These are phyloP conservation scores for Drosophila trapezifrons DNA, from an alignment of 1,140 invertebrate genomes.

Conservation along the genomic window DNA sequence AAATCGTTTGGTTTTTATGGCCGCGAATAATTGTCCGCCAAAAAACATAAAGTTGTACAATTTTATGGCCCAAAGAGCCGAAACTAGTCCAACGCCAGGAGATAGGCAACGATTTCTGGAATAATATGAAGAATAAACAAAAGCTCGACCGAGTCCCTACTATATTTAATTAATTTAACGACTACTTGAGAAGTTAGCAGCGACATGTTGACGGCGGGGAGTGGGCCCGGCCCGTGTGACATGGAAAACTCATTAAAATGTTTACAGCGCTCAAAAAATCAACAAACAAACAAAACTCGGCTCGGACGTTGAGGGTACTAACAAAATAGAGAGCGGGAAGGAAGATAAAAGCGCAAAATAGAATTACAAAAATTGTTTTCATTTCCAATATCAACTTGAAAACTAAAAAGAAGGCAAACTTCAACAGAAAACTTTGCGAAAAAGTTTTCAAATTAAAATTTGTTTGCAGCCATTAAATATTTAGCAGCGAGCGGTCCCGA, in stretches of 20 bases:
- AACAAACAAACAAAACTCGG: conserved; percentile 67
- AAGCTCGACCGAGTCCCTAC: conserved; percentile 36
- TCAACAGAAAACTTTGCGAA: conserved; percentile 32
- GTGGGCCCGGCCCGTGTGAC: conserved; percentile 57
- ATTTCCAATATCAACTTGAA: conserved; percentile 64
- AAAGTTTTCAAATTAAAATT: conserved; percentile 72
- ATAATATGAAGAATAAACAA: conserved; percentile 60
- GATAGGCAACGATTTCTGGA: conserved; percentile 46
- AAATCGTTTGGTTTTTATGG: conserved; percentile 67
- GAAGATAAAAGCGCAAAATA: conserved; percentile 11
- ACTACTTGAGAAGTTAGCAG: conserved; percentile 82
- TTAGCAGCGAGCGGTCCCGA: conserved; percentile 31
- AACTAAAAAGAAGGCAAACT: conserved; percentile 34
- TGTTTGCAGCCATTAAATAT: conserved; percentile 58
- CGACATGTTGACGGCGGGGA: conserved; percentile 48
- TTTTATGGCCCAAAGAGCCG: conserved; percentile 32
- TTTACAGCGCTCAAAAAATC: conserved; percentile 81
- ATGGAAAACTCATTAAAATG: conserved; percentile 84
- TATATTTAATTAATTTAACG: conserved; percentile 84
- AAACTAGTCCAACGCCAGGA: conserved; percentile 44
- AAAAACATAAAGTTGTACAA: conserved; percentile 51
- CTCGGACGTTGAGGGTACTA: conserved; percentile 34
- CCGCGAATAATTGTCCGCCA: conserved; percentile 54
- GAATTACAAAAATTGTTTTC: conserved; percentile 70
- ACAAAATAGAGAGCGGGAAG: conserved; percentile 28